Evolutionary conservation across 2,888 invertebrate species (phyloP), one percentile per base, ranked within the genome.

Genomic region (Junonia oenone): DNA sequence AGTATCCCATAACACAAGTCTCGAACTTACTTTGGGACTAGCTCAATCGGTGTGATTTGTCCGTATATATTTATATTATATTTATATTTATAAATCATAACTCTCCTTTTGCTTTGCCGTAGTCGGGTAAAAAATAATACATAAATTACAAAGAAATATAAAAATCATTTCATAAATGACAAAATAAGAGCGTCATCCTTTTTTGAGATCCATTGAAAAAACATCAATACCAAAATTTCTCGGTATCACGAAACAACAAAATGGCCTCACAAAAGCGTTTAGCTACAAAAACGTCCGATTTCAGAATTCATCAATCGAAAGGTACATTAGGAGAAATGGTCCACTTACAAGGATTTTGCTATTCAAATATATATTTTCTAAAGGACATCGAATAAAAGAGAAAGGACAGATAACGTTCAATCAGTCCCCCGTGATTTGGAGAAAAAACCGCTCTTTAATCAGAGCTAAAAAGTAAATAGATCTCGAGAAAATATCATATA

Each of bases 381-480:
- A 45, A 19, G 11, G 14, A 45, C 43, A 49, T 35, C 14, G 35
- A 33, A 37, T 46, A 37, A 49, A 14, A 13, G 33, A 15, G 40
- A 47, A 17, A 27, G 17, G 51, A 31, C 51, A 49, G 15, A 35
- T 43, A 51, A 45, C 47, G 45, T 48, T 38, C 38, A 33, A 52
- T 52, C 45, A 27, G 45, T 40, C 58, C 49, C 55, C 15, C 11
- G 51, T 45, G 55, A 33, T 35, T 14, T 26, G 22, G 37, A 43
- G 31, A 38, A 48, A 45, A 54, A 58, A 29, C 40, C 50, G 35
- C 45, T 49, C 52, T 59, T 52, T 45, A 59, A 59, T 59, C 58
- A 55, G 37, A 29, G 13, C 33, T 22, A 37, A 47, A 33, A 52
- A 49, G 51, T 52, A 40, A 55, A 59, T 52, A 55, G 45, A 55